Percentiles rank a stretch among this genome's conserved stretches.
Conservation (phyloP, 2,797 vertebrate species). For the Zenarchopterus dispar region DNA sequence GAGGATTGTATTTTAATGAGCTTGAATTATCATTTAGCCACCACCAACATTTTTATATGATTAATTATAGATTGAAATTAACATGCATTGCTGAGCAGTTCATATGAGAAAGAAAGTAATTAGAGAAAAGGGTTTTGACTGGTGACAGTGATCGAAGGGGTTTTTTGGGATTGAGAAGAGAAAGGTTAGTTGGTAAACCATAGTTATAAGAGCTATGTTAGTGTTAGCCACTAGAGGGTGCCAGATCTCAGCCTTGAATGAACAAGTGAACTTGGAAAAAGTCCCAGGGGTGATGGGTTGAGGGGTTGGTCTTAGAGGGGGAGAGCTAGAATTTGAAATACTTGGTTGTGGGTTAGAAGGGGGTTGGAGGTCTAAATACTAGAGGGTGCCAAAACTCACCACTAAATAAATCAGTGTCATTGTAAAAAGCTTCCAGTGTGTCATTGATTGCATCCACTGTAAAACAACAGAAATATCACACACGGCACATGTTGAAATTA, state of each 20-base stretch:
- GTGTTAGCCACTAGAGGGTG: conserved; percentile 86
- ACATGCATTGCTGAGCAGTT: conserved; percentile 35
- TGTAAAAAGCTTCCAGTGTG: conserved; percentile 98
- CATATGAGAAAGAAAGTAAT: conserved; percentile 16
- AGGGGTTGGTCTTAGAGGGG: conserved; percentile 79
- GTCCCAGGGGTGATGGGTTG: conserved; percentile 60
- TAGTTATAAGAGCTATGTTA: conserved; percentile 37
- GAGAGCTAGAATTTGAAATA: conserved; percentile 62
- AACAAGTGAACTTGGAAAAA: conserved; percentile 87
- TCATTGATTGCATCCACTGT: conserved; percentile 99
- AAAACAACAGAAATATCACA: conserved; percentile 87
- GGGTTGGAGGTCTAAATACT: conserved; percentile 74
- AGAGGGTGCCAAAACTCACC: conserved; percentile 95
- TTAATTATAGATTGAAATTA: conserved; percentile 9
- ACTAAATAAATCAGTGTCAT: conserved; percentile 99
- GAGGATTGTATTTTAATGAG: too few species aligned
- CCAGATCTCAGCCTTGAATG: conserved; percentile 91
- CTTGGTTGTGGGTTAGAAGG: conserved; percentile 39
- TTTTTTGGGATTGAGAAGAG: conserved; percentile 43
- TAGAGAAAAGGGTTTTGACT: conserved; percentile 33
- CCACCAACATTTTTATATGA: not conserved
- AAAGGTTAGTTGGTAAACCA: conserved; percentile 82
- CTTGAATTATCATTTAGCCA: not conserved
- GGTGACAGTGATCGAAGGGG: conserved; percentile 51
- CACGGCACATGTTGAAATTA: conserved; percentile 74